Evolutionary conservation across 2,888 invertebrate genomes (phyloP), one percentile per base, ranked within the genome.

Genomic region (Limenitis camilla): DNA sequence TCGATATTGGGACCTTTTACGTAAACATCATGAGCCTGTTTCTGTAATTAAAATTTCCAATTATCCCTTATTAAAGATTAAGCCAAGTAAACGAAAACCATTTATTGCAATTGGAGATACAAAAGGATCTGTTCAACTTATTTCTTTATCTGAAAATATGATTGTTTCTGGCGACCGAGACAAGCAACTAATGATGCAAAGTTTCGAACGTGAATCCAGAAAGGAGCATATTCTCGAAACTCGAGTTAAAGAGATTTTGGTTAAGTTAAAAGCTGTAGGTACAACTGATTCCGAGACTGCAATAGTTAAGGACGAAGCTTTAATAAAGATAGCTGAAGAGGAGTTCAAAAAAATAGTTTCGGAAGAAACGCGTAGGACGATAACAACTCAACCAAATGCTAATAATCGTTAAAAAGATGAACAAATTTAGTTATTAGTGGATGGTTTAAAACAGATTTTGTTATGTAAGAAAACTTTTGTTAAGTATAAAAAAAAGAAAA

Each of bases 201-300:
- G 93, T 86, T 91, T 95, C 69, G 96, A 96, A 59, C 89, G 96
- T 43, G 96, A 96, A 81, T 92, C 92, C 48, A 90, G 92, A 44
- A 88, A 96, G 48, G 97, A 96, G 72, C 95, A 94, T 77, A 96
- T 97, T 57, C 85, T 97, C 56, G 96, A 96, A 73, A 91, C 93
- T 0, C 91, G 95, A 65, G 92, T 94, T 55, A 90, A 96, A 63
- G 96, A 96, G 78, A 90, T 94, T 51, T 87, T 91, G 44, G 73
- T 93, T 1, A 92, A 91, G 74, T 49, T 69, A 0, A 73, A 67
- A 63, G 41, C 59, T 39, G 68, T 82, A 76, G 27, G 67, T 63
- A 11, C 66, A 62, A 39, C 74, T 72, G 45, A 43, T 27, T 45
- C 49, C 5, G 49, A 32, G 5, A 59, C 49, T 6, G 65, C 65